Base-by-base conservation (phyloP, 2,797 vertebrate genomes). In the Lepilemur septentrionalis region DNA sequence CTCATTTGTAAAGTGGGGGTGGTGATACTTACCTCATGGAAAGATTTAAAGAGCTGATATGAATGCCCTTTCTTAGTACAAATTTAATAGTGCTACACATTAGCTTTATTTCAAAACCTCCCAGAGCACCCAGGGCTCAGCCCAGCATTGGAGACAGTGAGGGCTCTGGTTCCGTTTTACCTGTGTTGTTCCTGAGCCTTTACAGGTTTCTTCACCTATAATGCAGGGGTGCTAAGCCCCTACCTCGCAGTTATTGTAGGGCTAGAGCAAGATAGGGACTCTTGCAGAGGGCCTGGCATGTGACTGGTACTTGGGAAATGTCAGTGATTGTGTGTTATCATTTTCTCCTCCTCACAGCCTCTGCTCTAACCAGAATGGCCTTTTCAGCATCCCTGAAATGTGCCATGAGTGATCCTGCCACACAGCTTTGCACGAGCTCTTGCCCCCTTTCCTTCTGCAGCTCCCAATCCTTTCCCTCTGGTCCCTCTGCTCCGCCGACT, bases 11-110 rank as follows among this genome's bases (percentile, higher is more conserved):
- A 94, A 89, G 92, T 14, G 52, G 72, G 75, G 22, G 9, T 69
- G 35, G 18, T 22, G 81, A 89, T 57, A 63, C 76, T 61, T 38
- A 65, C 28, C 57, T 72, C 50, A 38, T 4, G 9, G 57, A 6
- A 63, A 25, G 43, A 85, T 43, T 80, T 84, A 90, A 65, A 52
- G 69, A 61, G 41, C 79, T 80, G 48, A 78, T 32, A 43, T 11
- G 46, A 83, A 70, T 79, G 55, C 7, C 17, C 55, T 93, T 83
- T 87, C 87, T 93, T 73, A 82, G 63, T 70, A 93, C 30, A 84
- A 52, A 55, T 87, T 63, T 63, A 57, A 91, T 30, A 50, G 69
- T 50, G 72, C 79, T 22, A 70, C 12, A 3, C 4, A 12, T 65
- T 76, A 73, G 35, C 43, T 89, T 67, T 76, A 84, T 28, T 61